Evolutionary conservation across 92 coral and sea anemone genomes (phyloP).

Genomic region (Muricea muricata): DNA sequence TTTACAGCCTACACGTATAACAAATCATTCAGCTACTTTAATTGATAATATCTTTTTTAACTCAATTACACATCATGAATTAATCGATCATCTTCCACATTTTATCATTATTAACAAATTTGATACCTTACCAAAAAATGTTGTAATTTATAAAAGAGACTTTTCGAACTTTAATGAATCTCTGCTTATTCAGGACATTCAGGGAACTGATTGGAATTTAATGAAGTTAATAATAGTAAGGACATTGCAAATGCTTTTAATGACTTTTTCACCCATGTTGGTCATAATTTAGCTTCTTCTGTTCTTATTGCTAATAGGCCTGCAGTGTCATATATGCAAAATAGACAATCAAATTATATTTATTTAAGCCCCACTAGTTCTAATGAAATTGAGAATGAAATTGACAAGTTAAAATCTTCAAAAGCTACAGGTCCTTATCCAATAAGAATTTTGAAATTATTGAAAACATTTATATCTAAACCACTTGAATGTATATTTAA

Average conservation of each 20-base stretch:
- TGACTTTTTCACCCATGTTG: constrained; percentile 32
- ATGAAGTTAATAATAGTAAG: background rate
- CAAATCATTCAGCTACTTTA: background rate
- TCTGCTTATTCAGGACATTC: background rate
- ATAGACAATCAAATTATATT: background rate
- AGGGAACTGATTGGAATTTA: background rate
- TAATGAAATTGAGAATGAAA: background rate
- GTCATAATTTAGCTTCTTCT: background rate
- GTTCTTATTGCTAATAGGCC: background rate
- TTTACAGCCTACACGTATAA: background rate
- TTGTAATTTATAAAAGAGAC: background rate
- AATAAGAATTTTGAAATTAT: background rate
- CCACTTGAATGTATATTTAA: background rate
- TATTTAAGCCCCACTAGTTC: background rate
- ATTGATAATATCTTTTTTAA: background rate
- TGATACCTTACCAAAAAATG: background rate
- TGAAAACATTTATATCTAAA: background rate
- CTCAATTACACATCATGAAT: background rate
- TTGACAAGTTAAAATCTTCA: background rate
- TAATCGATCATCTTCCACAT: background rate
- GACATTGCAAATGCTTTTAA: constrained; percentile 41
- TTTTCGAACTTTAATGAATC: background rate
- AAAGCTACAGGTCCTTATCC: background rate
- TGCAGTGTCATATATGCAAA: background rate
- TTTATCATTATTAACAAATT: background rate